Percentiles rank a stretch among this genome's conserved stretches.
These are phyloP conservation scores for Allobates femoralis DNA, from an alignment of 2,797 vertebrate species.

Conservation along the genomic window DNA sequence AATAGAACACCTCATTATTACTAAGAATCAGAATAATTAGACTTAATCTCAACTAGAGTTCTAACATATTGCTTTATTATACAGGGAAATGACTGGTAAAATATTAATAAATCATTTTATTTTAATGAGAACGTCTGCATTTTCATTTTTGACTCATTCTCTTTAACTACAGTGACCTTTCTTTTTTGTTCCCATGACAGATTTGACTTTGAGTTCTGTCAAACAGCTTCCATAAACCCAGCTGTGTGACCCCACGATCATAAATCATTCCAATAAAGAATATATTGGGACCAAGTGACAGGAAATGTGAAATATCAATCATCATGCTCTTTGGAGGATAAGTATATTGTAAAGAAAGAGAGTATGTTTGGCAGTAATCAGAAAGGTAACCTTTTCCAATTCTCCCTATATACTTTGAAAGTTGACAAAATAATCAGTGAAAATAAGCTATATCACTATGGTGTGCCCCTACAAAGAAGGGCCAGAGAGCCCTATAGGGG, in stretches of 20 bases:
- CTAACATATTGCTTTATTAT: background rate
- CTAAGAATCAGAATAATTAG: background rate
- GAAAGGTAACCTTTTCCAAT: conserved; percentile 28
- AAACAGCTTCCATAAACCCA: conserved; percentile 4
- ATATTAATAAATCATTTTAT: conserved; percentile 13
- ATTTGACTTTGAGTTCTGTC: conserved; percentile 22
- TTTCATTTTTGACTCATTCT: conserved; percentile 21
- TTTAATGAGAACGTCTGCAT: conserved; percentile 30
- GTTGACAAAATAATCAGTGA: background rate
- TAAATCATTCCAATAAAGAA: conserved; percentile 32
- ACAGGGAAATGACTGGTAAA: background rate
- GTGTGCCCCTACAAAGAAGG: background rate
- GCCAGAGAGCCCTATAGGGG: no score
- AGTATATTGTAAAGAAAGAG: background rate
- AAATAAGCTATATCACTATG: background rate
- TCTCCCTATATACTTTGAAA: conserved; percentile 11
- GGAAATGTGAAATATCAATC: conserved; percentile 24
- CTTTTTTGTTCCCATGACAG: conserved; percentile 37
- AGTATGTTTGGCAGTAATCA: conserved; percentile 8
- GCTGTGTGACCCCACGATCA: conserved; percentile 32
- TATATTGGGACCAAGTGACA: background rate
- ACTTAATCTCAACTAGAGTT: background rate
- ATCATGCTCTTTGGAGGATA: conserved; percentile 21
- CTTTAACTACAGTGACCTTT: conserved; percentile 25
- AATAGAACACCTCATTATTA: background rate